A percentile compares a stretch with the other conserved stretches of the same genome.
Conservation (phyloP, 64 coral and sea anemone species). For the Trachythela sp. region DNA sequence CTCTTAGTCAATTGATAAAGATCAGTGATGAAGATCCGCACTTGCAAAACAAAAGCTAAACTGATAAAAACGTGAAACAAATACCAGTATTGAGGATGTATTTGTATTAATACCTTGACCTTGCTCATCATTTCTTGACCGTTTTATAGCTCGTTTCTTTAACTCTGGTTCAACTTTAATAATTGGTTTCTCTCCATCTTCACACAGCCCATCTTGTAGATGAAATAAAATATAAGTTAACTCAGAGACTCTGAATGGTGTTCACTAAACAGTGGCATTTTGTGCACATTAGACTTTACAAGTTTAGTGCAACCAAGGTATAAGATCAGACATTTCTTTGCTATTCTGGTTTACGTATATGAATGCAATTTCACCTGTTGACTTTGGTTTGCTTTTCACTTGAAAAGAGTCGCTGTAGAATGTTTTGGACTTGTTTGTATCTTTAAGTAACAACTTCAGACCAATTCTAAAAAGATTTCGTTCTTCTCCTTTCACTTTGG, state of each 20-base stretch:
- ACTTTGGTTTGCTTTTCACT: conserved; percentile 10
- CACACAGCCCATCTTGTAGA: neutral
- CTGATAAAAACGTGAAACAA: no score
- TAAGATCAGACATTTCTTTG: no score
- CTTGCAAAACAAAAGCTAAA: no score
- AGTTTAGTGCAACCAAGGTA: no score
- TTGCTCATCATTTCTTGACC: conserved; percentile 5
- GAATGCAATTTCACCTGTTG: neutral
- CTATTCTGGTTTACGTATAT: no score
- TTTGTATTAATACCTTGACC: no score
- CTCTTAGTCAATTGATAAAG: no score
- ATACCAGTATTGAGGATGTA: no score
- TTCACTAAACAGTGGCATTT: no score
- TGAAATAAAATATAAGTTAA: neutral
- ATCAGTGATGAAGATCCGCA: no score
- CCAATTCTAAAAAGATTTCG: neutral
- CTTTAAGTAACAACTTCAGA: neutral
- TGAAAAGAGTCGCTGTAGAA: conserved; percentile 9
- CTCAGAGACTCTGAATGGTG: no score
- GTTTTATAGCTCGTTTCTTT: neutral
- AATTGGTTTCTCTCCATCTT: neutral
- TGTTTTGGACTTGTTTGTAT: neutral
- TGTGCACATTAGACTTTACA: no score
- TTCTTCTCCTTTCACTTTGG: conserved; percentile 15
- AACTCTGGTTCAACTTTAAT: neutral